Base-by-base conservation (phyloP, 2,113 vertebrate genomes). In the Pogona vitticeps region DNA sequence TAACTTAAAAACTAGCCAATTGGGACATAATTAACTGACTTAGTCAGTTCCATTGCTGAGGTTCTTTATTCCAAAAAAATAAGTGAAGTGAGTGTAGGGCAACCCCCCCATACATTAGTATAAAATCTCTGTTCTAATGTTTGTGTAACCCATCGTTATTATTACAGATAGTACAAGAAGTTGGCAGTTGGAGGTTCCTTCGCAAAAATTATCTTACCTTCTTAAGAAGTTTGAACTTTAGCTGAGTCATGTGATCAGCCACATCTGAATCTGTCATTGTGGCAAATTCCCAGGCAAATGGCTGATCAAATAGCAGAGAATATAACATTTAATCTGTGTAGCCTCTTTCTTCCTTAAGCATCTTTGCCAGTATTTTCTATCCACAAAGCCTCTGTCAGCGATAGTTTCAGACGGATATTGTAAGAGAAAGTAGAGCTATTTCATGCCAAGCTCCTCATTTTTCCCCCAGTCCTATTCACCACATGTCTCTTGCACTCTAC, bases 211-310 rank as follows among this genome's bases (percentile, higher is more conserved):
- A 6, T 40, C 90, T 91, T 91, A 98, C 98, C 97, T 97, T 98
- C 89, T 98, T 95, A 26, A 98, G 90, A 56, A 98, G 94, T 84
- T 91, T 97, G 72, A 98, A 89, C 67, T 95, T 97, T 80, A 98
- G 94, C 1, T 33, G 94, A 42, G 96, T 92, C 94, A 98, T 95
- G 61, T 96, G 95, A 91, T 98, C 97, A 73, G 96, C 80, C 75
- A 95, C 38, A 0, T 94, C 87, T 2, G 95, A 86, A 72, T 97
- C 93, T 83, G 93, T 88, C 97, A 97, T 98, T 31, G 21, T 18
- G 58, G 21, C 0, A 61, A 70, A 31, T 89, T 38, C 76, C 42
- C 73, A 63, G 89, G 85, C 1, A 52, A 38, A 0, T 83, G n/a
- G 81, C 67, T 86, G 52, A 75, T 31, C 3, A 92, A 79, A 85